Evolutionary conservation across 2,888 invertebrate genomes (phyloP).

Genomic region (Zygaena filipendulae): DNA sequence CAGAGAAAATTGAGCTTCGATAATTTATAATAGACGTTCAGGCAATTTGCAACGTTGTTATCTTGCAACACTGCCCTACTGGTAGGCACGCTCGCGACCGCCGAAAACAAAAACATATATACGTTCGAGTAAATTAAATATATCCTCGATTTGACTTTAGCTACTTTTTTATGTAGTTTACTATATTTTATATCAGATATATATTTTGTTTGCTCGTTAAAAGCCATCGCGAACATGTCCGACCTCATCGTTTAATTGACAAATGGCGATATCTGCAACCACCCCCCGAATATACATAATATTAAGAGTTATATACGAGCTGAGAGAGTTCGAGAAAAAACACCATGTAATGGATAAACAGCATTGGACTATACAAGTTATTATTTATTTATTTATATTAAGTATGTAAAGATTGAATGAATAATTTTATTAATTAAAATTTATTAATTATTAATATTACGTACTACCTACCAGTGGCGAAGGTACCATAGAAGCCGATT

Average conservation of each 20-base stretch:
- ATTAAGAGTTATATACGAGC: conserved; percentile 31
- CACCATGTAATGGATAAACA: conserved; percentile 51
- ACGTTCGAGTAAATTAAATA: no score
- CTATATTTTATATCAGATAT: no score
- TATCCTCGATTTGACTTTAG: no score
- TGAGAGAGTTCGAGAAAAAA: conserved; percentile 47
- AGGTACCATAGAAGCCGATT: no score
- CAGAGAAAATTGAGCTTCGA: conserved; percentile 62
- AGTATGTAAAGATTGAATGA: conserved; percentile 58
- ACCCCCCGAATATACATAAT: conserved; percentile 45
- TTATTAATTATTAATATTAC: no score
- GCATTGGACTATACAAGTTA: no score
- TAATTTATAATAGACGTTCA: conserved; percentile 48
- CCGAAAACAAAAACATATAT: not conserved
- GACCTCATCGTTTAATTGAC: conserved; percentile 48
- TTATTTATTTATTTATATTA: no score
- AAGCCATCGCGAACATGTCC: conserved; percentile 27
- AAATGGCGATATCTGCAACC: conserved; percentile 55
- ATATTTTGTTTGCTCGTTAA: no score
- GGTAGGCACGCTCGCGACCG: conserved; percentile 24
- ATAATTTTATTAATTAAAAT: no score
- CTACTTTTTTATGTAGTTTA: no score
- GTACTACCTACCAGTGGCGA: no score
- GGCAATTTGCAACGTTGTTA: no score
- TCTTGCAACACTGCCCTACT: conserved; percentile 27